These are phyloP conservation scores for Galeopterus variegatus DNA, from an alignment of 2,113 vertebrate species.

Conservation along the genomic window DNA sequence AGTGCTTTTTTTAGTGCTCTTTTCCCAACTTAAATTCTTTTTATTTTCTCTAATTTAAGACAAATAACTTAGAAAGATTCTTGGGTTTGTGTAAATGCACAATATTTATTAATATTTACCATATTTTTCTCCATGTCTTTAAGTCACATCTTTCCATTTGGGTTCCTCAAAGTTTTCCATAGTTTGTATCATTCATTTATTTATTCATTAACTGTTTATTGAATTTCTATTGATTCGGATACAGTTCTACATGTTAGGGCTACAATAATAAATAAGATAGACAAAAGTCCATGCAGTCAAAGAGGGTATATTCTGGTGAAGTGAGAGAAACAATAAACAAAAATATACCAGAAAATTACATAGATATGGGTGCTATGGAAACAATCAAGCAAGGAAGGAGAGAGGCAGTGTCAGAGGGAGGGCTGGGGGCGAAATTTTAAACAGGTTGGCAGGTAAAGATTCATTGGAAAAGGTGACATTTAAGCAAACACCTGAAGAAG, in stretches of 20 bases:
- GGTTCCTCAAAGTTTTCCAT: neutral
- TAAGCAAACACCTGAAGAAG: neutral
- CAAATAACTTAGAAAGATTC: neutral
- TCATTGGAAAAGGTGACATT: neutral
- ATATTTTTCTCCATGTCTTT: neutral
- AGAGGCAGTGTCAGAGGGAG: neutral
- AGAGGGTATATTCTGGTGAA: neutral
- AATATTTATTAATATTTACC: neutral
- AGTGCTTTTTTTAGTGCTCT: neutral
- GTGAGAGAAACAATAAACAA: neutral
- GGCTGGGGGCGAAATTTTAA: neutral
- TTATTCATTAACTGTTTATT: conserved; percentile 31
- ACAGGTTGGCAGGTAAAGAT: neutral
- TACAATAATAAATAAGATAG: neutral
- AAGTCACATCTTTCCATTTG: neutral
- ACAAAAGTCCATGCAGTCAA: neutral
- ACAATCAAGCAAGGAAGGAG: neutral
- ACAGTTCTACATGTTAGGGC: neutral
- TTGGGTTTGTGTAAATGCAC: neutral
- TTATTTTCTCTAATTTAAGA: conserved; percentile 39
- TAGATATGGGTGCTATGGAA: neutral
- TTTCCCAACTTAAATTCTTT: neutral
- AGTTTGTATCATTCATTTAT: conserved; percentile 17
- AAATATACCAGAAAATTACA: neutral
- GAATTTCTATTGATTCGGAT: neutral